Conservation (phyloP, 2,888 invertebrate species). For the Caenorhabditis auriculariae region DNA sequence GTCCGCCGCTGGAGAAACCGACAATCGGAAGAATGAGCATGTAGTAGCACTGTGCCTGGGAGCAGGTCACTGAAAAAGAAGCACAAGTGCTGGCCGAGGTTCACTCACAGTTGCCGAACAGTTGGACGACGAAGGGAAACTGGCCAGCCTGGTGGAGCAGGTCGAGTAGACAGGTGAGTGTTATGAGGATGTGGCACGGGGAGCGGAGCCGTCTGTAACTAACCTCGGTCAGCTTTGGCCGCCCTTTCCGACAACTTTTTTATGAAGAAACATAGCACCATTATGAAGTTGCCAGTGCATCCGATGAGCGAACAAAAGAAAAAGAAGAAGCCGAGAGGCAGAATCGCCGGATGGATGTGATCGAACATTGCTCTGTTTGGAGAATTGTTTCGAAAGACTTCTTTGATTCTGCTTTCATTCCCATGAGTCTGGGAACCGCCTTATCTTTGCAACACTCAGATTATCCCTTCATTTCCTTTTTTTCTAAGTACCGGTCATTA, state of each 20-base stretch:
- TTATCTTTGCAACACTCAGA: no score
- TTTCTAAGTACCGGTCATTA: no score
- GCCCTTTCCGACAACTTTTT: constrained; percentile 21
- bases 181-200: constrained; percentile 30
- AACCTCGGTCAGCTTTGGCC: no score
- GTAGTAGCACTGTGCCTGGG: constrained; percentile 26
- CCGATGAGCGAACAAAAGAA: constrained; percentile 27
- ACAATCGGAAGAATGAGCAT: constrained; percentile 21
- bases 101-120: constrained; percentile 26
- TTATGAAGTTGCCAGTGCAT: constrained; percentile 24
- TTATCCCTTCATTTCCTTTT: no score
- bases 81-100: no score
- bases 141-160: constrained; percentile 29
- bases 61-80: constrained; percentile 14
- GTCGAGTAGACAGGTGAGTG: constrained; percentile 25
- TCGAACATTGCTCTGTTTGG: no score
- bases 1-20: constrained; percentile 26
- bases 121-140: constrained; percentile 27
- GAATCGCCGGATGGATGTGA: constrained; percentile 24
- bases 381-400: no score
- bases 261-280: constrained; percentile 17
- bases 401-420: no score
- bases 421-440: no score
- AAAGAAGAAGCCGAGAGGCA: constrained; percentile 35
- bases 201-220: constrained; percentile 22